phyloP scores from a whole-genome alignment of 35 echinoderm and acorn worm genomes.

The Apostichopus japonicus region DNA sequence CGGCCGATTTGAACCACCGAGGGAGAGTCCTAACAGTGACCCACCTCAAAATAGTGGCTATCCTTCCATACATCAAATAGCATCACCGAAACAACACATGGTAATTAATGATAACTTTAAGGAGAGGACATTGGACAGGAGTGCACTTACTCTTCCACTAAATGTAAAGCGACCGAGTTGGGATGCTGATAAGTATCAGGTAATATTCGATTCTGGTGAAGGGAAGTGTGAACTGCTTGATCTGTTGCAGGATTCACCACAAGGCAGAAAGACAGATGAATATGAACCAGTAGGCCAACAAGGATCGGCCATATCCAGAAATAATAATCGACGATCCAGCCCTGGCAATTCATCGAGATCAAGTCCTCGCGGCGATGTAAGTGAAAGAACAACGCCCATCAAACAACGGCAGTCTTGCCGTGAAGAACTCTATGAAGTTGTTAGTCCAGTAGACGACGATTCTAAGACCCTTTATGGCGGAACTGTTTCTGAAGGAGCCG shows the following conservation, averaged over 20 bases:
- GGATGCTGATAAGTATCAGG: constrained; percentile 47
- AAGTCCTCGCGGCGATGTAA: neutral
- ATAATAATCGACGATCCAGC: constrained; percentile 23
- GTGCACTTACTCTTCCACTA: constrained; percentile 31
- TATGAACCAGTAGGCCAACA: constrained; percentile 12
- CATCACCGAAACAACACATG: constrained; percentile 11
- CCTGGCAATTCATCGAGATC: neutral
- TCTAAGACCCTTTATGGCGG: neutral
- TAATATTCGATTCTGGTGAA: constrained; percentile 40
- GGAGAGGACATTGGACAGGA: constrained; percentile 48
- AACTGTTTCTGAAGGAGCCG: neutral
- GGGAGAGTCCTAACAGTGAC: neutral
- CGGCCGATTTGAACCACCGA: neutral
- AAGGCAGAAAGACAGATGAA: neutral
- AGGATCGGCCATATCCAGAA: neutral
- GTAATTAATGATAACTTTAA: constrained; percentile 19
- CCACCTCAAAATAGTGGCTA: neutral
- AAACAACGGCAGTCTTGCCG: neutral
- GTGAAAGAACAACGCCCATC: neutral
- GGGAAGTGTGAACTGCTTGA: constrained; percentile 43
- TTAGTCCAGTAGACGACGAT: constrained; percentile 34
- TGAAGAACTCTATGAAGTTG: constrained; percentile 32
- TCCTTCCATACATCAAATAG: neutral
- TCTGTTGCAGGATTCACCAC: neutral
- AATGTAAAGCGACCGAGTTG: constrained; percentile 41